phyloP scores from a whole-genome alignment of 2,113 vertebrate genomes.

The Dromas ardeola region DNA sequence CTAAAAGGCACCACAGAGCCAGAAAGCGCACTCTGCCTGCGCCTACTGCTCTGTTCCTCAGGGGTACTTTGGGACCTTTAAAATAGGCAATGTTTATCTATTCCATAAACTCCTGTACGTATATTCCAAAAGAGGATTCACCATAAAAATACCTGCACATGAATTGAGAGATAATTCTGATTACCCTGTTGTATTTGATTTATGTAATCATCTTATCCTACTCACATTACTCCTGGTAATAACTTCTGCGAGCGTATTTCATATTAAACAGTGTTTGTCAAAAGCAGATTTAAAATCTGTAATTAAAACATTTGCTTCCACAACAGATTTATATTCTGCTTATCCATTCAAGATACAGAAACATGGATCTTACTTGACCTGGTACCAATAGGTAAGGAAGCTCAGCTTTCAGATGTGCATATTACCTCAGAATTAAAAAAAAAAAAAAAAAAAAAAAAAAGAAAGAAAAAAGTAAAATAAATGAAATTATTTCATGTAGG shows the following conservation, averaged over 20 bases:
- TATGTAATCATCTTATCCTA: not conserved
- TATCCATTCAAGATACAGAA: not conserved
- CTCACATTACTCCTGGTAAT: not conserved
- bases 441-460: not conserved
- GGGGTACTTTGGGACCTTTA: not conserved
- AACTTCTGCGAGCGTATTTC: not conserved
- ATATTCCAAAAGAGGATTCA: not conserved
- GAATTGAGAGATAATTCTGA: not conserved
- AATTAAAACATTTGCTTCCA: constrained; percentile 39
- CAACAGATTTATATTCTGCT: constrained; percentile 10
- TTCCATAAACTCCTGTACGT: not conserved
- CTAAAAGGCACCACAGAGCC: not conserved
- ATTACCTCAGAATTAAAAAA: not conserved
- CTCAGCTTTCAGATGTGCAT: not conserved
- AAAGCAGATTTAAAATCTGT: constrained; percentile 45
- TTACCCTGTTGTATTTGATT: not conserved
- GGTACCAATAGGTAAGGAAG: not conserved
- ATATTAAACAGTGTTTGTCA: not conserved
- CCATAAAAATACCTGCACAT: not conserved
- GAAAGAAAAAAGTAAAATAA: constrained; percentile 19
- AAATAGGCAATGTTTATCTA: not conserved
- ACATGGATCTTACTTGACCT: not conserved
- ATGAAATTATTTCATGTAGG: constrained; percentile 31
- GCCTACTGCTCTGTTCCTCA: not conserved
- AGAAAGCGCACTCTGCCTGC: not conserved